Percentiles rank a stretch among this genome's conserved stretches.
These are phyloP conservation scores for Chloebia gouldiae DNA, from an alignment of 2,113 vertebrate genomes.

Conservation along the genomic window DNA sequence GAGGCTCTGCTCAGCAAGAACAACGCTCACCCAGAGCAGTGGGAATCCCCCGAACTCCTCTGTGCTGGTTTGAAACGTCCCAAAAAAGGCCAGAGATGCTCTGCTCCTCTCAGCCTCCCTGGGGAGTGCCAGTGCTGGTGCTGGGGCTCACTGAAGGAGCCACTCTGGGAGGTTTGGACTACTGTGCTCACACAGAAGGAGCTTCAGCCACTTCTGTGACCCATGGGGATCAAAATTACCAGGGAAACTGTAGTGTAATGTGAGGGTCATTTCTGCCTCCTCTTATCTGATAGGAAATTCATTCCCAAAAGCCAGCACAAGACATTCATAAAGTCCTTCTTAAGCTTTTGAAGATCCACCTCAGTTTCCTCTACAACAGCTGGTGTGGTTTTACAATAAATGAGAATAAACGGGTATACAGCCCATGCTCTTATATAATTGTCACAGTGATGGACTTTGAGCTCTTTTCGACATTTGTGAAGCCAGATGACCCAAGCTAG, in stretches of 20 bases:
- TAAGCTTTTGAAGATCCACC: background rate
- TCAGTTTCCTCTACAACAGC: background rate
- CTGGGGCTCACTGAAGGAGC: background rate
- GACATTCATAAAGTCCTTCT: background rate
- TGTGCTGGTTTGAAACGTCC: background rate
- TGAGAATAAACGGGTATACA: background rate
- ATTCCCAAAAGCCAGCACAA: background rate
- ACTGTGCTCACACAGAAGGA: background rate
- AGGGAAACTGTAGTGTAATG: background rate
- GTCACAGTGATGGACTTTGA: background rate
- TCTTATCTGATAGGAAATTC: background rate
- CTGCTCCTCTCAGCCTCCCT: background rate
- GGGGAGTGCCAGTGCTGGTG: background rate
- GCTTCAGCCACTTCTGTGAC: background rate
- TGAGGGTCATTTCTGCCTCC: background rate
- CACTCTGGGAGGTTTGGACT: rapidly evolving
- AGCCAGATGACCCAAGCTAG: background rate
- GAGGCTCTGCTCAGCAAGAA: background rate
- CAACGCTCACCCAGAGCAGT: background rate
- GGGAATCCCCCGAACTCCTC: background rate
- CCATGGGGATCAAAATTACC: background rate
- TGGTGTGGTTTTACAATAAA: background rate
- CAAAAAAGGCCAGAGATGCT: background rate
- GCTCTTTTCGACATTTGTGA: background rate
- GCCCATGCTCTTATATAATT: background rate